phyloP scores from a whole-genome alignment of 2,888 invertebrate genomes.

The Liodrosophila aerea region DNA sequence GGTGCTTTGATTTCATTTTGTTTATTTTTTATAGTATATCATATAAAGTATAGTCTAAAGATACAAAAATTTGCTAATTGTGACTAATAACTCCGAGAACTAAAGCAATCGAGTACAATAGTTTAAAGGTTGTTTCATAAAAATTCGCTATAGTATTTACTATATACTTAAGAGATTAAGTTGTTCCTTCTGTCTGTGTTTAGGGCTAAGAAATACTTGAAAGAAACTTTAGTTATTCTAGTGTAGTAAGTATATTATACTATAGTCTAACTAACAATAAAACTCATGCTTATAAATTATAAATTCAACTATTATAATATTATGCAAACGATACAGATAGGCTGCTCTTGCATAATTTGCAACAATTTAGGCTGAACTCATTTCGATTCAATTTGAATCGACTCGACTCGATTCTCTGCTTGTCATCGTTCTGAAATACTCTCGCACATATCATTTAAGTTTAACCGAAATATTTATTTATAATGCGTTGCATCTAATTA shows the following conservation, averaged over 20 bases:
- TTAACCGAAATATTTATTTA: slow-evolving; percentile 44
- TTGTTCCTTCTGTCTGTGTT: slow-evolving; percentile 19
- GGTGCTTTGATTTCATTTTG: slow-evolving; percentile 41
- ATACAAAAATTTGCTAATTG: slow-evolving; percentile 76
- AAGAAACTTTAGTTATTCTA: slow-evolving; percentile 47
- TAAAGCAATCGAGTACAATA: slow-evolving; percentile 51
- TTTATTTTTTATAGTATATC: slow-evolving; percentile 27
- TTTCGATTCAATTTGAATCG: slow-evolving; percentile 15
- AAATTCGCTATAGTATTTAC: slow-evolving; percentile 46
- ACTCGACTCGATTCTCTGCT: neutral
- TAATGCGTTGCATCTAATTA: slow-evolving; percentile 65
- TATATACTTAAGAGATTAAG: slow-evolving; percentile 13
- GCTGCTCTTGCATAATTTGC: slow-evolving; percentile 65
- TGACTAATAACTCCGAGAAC: slow-evolving; percentile 71
- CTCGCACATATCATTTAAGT: slow-evolving; percentile 34
- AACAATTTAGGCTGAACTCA: slow-evolving; percentile 52
- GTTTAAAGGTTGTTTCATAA: slow-evolving; percentile 35
- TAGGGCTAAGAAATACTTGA: slow-evolving; percentile 48
- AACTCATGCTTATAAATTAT: slow-evolving; percentile 60
- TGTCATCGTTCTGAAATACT: slow-evolving; percentile 48
- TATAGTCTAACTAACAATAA: slow-evolving; percentile 38
- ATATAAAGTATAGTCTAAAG: slow-evolving; percentile 35
- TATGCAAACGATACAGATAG: slow-evolving; percentile 63
- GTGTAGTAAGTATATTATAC: slow-evolving; percentile 43
- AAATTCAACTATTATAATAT: slow-evolving; percentile 65